Conservation (phyloP, 2,113 vertebrate genomes). For the Takifugu bimaculatus region DNA sequence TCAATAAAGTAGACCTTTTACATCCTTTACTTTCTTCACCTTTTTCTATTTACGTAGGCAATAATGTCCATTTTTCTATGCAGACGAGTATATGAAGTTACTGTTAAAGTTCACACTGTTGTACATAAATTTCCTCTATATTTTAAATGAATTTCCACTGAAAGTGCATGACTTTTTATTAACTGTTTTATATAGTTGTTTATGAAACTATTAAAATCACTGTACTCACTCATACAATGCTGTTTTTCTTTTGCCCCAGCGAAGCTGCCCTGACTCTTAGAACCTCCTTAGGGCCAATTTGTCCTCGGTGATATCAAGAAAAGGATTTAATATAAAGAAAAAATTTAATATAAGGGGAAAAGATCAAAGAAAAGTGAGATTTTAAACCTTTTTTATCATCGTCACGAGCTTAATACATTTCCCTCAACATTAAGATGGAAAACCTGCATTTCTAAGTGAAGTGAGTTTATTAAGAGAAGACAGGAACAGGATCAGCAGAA, state of each 20-base stretch:
- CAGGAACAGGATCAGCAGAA: too few relatives aligned
- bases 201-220: constrained; percentile 83
- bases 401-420: too few relatives aligned
- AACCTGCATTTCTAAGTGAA: too few relatives aligned
- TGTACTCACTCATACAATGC: constrained; percentile 65
- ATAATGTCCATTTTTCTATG: constrained; percentile 97
- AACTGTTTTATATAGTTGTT: constrained; percentile 81
- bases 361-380: too few relatives aligned
- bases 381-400: too few relatives aligned
- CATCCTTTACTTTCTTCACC: constrained; percentile 77
- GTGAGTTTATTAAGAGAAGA: too few relatives aligned
- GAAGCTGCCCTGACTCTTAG: neutral
- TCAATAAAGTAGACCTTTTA: constrained; percentile 65
- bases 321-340: too few relatives aligned
- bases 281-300: too few relatives aligned
- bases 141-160: constrained; percentile 94
- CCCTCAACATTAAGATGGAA: too few relatives aligned
- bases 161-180: constrained; percentile 82
- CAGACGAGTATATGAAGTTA: constrained; percentile 91
- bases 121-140: constrained; percentile 94
- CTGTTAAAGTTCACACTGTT: constrained; percentile 92
- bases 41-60: constrained; percentile 83
- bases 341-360: too few relatives aligned
- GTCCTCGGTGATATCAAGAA: too few relatives aligned
- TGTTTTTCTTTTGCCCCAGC: constrained; percentile 8